Conservation (phyloP, 2,888 invertebrate species). For the Rhamnusium bicolor region DNA sequence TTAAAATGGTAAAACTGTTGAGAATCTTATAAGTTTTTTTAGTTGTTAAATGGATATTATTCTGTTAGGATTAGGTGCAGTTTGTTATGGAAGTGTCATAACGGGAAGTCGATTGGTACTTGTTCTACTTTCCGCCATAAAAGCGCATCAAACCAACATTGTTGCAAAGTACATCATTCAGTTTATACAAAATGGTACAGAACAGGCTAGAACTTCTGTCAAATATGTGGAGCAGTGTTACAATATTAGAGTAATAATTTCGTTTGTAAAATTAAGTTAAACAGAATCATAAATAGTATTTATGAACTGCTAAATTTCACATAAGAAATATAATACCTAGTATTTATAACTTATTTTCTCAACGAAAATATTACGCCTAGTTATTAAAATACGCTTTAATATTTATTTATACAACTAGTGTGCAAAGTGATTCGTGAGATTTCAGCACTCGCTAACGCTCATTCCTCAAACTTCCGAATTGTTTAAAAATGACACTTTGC, state of each 20-base stretch:
- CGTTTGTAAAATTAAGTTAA: neutral
- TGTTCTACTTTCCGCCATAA: slow-evolving; percentile 51
- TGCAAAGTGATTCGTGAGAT: too few relatives aligned
- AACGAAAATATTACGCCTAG: too few relatives aligned
- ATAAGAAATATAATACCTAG: neutral
- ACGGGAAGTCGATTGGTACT: slow-evolving; percentile 55
- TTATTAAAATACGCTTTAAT: too few relatives aligned
- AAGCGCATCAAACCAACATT: slow-evolving; percentile 40
- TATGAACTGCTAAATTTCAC: neutral
- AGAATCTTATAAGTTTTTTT: slow-evolving; percentile 53
- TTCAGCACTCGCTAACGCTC: too few relatives aligned
- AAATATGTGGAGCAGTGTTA: neutral
- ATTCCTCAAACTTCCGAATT: too few relatives aligned
- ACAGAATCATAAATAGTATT: neutral
- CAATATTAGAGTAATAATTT: neutral
- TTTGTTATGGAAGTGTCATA: slow-evolving; percentile 57
- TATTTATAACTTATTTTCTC: too few relatives aligned
- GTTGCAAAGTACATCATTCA: slow-evolving; percentile 30
- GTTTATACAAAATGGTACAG: neutral
- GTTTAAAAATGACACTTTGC: too few relatives aligned
- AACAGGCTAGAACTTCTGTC: neutral
- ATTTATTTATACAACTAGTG: too few relatives aligned
- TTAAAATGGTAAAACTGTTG: slow-evolving; percentile 54
- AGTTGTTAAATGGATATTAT: slow-evolving; percentile 60
- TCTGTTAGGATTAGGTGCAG: slow-evolving; percentile 63